These are phyloP conservation scores for Antheraea pernyi DNA, from an alignment of 1,140 invertebrate genomes.

Conservation along the genomic window DNA sequence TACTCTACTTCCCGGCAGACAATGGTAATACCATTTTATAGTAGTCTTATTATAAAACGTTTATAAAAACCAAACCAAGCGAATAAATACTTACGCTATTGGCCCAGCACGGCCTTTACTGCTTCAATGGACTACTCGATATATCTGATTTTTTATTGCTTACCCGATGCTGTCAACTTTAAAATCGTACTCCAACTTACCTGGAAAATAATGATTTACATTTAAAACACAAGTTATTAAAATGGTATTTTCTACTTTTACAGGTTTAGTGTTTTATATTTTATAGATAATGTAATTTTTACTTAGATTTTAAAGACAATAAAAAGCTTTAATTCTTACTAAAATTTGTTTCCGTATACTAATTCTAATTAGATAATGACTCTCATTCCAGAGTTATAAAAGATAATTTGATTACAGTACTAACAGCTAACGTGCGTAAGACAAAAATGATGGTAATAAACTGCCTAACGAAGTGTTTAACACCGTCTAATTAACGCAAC, in stretches of 20 bases:
- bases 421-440: constrained; percentile 2
- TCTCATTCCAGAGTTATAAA: constrained; percentile 1
- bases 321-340: neutral
- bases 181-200: constrained; percentile 19
- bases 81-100: no score
- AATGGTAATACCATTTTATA: no score
- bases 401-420: constrained; percentile 2
- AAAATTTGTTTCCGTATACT: constrained; percentile 1
- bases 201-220: constrained; percentile 20
- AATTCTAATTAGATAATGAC: constrained; percentile 2
- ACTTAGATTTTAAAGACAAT: neutral
- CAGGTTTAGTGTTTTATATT: no score
- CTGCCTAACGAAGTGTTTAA: constrained; percentile 21
- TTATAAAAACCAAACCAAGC: no score
- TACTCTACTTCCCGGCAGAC: no score
- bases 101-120: no score
- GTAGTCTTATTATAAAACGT: no score
- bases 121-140: no score
- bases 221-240: neutral
- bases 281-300: neutral
- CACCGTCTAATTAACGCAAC: constrained; percentile 31
- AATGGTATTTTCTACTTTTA: neutral
- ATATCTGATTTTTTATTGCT: neutral
- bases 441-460: constrained; percentile 9
- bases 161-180: neutral